Evolutionary conservation across 2,888 invertebrate genomes (phyloP).

Genomic region (Petrolisthes manimaculis): DNA sequence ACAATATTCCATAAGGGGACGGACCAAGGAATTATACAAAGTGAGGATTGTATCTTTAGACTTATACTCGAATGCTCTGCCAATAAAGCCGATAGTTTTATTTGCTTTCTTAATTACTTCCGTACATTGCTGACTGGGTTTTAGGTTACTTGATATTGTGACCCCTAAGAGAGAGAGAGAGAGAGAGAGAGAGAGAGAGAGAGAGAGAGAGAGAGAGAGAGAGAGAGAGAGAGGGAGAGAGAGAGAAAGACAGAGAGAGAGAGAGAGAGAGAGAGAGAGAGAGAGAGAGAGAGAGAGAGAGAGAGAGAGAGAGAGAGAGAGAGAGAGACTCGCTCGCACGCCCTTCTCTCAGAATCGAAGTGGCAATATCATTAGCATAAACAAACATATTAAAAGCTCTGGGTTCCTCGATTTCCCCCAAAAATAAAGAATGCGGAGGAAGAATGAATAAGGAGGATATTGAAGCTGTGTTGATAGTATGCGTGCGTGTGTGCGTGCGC

Average conservation of each 20-base stretch:
- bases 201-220: background rate
- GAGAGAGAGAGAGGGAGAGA: background rate
- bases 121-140: too few relatives aligned
- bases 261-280: background rate
- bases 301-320: background rate
- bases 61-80: too few relatives aligned
- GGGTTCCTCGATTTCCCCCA: background rate
- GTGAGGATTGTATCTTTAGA: too few relatives aligned
- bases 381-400: constrained; percentile 18
- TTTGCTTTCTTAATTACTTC: too few relatives aligned
- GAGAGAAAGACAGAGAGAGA: background rate
- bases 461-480: too few relatives aligned
- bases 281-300: background rate
- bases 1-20: too few relatives aligned
- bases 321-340: background rate
- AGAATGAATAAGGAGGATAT: background rate
- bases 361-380: constrained; percentile 16
- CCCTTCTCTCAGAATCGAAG: constrained; percentile 2
- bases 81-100: too few relatives aligned
- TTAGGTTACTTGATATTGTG: too few relatives aligned
- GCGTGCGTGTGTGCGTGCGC: background rate
- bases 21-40: too few relatives aligned
- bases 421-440: background rate
- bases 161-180: constrained; percentile 2
- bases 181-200: background rate